Conservation (phyloP, 1,140 invertebrate genomes). For the Anoplolepis gracilipes region DNA sequence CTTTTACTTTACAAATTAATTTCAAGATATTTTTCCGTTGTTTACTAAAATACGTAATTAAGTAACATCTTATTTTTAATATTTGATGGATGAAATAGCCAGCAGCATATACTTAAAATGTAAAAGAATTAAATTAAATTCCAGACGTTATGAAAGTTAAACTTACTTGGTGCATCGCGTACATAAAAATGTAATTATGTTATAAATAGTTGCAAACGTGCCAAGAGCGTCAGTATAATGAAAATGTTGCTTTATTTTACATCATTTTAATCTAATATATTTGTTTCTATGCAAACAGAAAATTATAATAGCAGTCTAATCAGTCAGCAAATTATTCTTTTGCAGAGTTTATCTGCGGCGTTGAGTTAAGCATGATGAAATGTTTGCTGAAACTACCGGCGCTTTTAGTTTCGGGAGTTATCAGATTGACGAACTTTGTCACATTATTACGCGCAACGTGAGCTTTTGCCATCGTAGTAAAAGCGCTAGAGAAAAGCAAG, state of each 20-base stretch:
- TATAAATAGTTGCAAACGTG: slow-evolving; percentile 40
- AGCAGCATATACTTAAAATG: background rate
- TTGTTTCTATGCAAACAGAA: background rate
- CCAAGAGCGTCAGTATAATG: slow-evolving; percentile 7
- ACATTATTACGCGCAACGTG: slow-evolving; percentile 40
- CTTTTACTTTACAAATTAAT: background rate
- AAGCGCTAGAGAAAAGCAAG: slow-evolving; percentile 12
- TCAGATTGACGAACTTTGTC: slow-evolving; percentile 37
- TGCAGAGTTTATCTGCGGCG: background rate
- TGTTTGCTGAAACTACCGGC: background rate
- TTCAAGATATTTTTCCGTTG: background rate
- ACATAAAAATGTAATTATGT: slow-evolving; percentile 44
- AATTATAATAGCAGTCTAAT: background rate
- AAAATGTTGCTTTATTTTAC: slow-evolving; percentile 35
- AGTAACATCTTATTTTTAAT: background rate
- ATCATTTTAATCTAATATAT: slow-evolving; percentile 6
- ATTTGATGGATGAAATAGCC: background rate
- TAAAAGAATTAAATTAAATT: slow-evolving; percentile 57
- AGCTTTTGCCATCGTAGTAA: slow-evolving; percentile 22
- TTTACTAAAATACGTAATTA: slow-evolving; percentile 1
- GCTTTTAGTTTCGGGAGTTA: slow-evolving; percentile 37
- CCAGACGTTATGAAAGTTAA: slow-evolving; percentile 2
- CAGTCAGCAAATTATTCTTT: slow-evolving; percentile 2
- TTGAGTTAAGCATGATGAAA: background rate
- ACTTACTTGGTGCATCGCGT: background rate